A percentile compares a stretch with the other conserved stretches of the same genome.
Evolutionary conservation across 1,140 invertebrate genomes (phyloP).

Genomic region (Stegodyphus dumicola): DNA sequence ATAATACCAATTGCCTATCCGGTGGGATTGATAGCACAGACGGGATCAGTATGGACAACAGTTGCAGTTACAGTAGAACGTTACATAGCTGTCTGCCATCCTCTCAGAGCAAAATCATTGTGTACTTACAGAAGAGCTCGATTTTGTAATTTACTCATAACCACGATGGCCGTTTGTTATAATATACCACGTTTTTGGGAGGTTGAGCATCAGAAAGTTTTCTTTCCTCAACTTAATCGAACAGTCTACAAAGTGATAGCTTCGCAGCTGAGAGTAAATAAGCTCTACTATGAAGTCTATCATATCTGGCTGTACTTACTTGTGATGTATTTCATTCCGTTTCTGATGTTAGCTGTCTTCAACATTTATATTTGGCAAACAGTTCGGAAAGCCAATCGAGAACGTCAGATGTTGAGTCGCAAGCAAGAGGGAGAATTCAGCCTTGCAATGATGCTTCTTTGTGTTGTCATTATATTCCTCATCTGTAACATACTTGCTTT

Average conservation of each 20-base stretch:
- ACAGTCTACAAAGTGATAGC: conserved; percentile 73
- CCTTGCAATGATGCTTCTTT: conserved; percentile 91
- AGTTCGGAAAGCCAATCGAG: conserved; percentile 78
- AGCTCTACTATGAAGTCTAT: conserved; percentile 84
- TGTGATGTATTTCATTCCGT: conserved; percentile 91
- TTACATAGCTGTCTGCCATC: conserved; percentile 96
- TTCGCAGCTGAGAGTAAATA: conserved; percentile 77
- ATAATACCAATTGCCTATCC: conserved; percentile 87
- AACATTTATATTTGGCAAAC: conserved; percentile 86
- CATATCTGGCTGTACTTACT: conserved; percentile 91
- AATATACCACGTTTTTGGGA: conserved; percentile 81
- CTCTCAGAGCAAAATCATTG: conserved; percentile 84
- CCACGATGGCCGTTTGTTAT: conserved; percentile 84
- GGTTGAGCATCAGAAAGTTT: conserved; percentile 64
- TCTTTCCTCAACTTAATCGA: conserved; percentile 53
- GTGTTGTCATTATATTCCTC: conserved; percentile 93
- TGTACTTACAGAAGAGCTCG: conserved; percentile 91
- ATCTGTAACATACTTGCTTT: conserved; percentile 90
- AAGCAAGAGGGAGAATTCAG: conserved; percentile 86
- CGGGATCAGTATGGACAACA: conserved; percentile 94
- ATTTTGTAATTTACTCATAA: conserved; percentile 85
- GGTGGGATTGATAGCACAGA: conserved; percentile 85
- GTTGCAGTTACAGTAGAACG: conserved; percentile 94
- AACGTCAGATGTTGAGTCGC: conserved; percentile 81
- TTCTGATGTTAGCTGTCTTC: conserved; percentile 83